phyloP scores from a whole-genome alignment of 2,888 invertebrate species.

The Sphaerophoria taeniata region DNA sequence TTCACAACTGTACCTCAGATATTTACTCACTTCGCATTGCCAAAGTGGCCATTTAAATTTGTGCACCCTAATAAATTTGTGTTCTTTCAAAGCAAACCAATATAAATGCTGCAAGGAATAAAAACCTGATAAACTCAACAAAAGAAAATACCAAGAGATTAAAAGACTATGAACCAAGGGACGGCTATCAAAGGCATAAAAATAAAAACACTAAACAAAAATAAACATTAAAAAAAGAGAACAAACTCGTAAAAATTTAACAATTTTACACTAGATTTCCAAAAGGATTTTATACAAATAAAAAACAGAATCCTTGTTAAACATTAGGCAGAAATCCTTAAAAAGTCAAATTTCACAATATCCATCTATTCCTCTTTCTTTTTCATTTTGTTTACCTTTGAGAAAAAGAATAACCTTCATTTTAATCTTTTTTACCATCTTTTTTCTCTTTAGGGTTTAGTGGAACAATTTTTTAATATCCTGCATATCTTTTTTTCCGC shows the following conservation, averaged over 20 bases:
- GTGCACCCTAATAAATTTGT: neutral
- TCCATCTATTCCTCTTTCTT: neutral
- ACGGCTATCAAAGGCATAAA: neutral
- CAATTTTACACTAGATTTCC: conserved; percentile 50
- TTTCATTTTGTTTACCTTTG: neutral
- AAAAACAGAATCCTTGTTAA: conserved; percentile 44
- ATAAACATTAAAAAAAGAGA: neutral
- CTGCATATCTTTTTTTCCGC: conserved; percentile 34
- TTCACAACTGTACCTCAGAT: no score
- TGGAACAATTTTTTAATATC: conserved; percentile 59
- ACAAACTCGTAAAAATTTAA: conserved; percentile 18
- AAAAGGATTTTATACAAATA: conserved; percentile 43
- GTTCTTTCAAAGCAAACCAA: neutral
- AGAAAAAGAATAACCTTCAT: conserved; percentile 11
- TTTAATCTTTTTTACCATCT: conserved; percentile 46
- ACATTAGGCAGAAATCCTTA: conserved; percentile 40
- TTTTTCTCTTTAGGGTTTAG: conserved; percentile 6
- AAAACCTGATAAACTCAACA: conserved; percentile 2
- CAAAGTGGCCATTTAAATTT: neutral
- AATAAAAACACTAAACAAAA: neutral
- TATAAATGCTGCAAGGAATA: neutral
- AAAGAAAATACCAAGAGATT: neutral
- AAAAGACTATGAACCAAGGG: neutral
- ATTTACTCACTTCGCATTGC: no score
- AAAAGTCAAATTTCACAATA: conserved; percentile 38